Evolutionary conservation across 37 sponge, comb jelly and placozoan species (phyloP), one percentile per base, ranked within the genome.

Genomic region (Beroe ovata): DNA sequence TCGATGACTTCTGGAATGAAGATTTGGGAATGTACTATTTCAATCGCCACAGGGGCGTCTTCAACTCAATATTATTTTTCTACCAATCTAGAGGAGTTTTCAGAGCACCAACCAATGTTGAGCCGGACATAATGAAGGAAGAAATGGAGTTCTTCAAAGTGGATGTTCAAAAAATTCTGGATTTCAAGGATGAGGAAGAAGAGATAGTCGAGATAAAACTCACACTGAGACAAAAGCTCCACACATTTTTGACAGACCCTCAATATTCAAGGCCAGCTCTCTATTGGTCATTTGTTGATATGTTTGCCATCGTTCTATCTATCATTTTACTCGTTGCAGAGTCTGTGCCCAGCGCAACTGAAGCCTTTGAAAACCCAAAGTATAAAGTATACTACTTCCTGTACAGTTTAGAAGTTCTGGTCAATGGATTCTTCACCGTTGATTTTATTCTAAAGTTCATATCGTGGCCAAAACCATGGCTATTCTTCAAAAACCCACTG

Each of bases 101-200:
- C 84, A 11, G 84, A 42, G 54, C 84, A 4, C 84, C 84, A 11
- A 77, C 42, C 6, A 77, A 77, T 35, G 84, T 77, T 19, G 84
- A 77, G 19, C 54, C 54, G 22, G 84, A 77, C 47, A 40, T 77
- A 3, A 42, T 77, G 41, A 77, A 25, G 28, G 84, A 77, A 23
- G 84, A 77, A 42, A 39, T 77, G 84, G 84, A 77, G 22, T 77
- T 77, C 71, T 77, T 77, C 28, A 77, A 77, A 35, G 33, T 77
- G 19, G 84, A 77, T 25, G 23, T 77, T 4, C 16, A 14, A 26
- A 35, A 33, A 14, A n/a, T 77, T 3, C 22, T 77, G 47, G 84
- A 23, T 6, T 30, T 40, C 18, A 3, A 11, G 38, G 71, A 34
- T 8, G 38, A 77, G 1, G 84, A 33, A 16, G 84, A 77, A 39